These are phyloP conservation scores for Menidia menidia DNA, from an alignment of 2,797 vertebrate genomes.

Conservation along the genomic window DNA sequence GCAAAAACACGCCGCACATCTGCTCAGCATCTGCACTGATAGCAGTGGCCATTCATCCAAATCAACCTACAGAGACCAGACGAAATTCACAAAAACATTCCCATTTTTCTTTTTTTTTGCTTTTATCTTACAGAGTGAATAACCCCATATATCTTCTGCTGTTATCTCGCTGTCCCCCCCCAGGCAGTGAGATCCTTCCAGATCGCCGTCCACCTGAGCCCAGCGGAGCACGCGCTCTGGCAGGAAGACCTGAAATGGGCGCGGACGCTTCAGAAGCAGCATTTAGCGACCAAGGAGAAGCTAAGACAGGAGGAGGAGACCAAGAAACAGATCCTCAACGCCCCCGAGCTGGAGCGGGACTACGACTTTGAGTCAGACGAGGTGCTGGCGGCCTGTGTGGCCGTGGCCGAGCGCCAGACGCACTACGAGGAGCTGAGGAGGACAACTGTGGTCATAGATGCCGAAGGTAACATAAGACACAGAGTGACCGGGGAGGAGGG, in stretches of 20 bases:
- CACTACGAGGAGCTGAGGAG: slow-evolving; percentile 79
- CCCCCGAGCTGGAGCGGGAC: slow-evolving; percentile 88
- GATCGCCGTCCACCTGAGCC: slow-evolving; percentile 90
- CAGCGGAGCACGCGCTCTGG: slow-evolving; percentile 89
- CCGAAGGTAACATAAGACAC: slow-evolving; percentile 61
- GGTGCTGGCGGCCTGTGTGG: slow-evolving; percentile 92
- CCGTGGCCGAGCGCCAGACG: slow-evolving; percentile 90
- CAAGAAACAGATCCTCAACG: slow-evolving; percentile 63
- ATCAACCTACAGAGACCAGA: too few relatives aligned
- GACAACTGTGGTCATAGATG: slow-evolving; percentile 85
- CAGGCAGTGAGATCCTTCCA: slow-evolving; percentile 87
- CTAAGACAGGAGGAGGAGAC: slow-evolving; percentile 72
- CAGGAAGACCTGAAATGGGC: slow-evolving; percentile 95
- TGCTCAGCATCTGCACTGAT: neutral
- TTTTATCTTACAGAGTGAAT: too few relatives aligned
- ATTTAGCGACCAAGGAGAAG: slow-evolving; percentile 76
- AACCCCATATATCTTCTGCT: slow-evolving; percentile 1
- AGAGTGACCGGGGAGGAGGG: slow-evolving; percentile 43
- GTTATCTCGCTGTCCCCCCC: slow-evolving; percentile 18
- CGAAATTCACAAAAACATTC: too few relatives aligned
- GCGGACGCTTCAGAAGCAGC: slow-evolving; percentile 83
- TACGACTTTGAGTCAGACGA: slow-evolving; percentile 97
- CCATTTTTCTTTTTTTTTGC: too few relatives aligned
- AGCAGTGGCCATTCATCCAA: too few relatives aligned
- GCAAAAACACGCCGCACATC: neutral